Evolutionary conservation across 2,888 invertebrate genomes (phyloP).

Genomic region (Cantharis rustica): DNA sequence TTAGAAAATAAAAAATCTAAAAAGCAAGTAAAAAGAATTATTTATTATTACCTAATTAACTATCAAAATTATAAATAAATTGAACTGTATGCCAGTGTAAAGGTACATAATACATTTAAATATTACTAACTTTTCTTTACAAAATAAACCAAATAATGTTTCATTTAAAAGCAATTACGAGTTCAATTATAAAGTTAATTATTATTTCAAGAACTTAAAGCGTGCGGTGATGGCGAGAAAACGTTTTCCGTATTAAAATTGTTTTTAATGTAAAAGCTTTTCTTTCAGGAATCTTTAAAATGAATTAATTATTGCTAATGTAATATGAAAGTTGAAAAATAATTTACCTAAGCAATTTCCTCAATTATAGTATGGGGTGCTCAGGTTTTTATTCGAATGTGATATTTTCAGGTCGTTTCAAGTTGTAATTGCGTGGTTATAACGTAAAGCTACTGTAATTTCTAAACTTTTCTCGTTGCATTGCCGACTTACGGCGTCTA

Average conservation of each 20-base stretch:
- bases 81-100: neutral
- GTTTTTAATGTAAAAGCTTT: constrained; percentile 41
- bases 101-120: neutral
- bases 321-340: neutral
- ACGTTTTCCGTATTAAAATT: constrained; percentile 7
- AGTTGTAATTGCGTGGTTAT: neutral
- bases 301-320: neutral
- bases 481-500: too few relatives aligned
- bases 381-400: neutral
- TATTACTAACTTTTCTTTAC: neutral
- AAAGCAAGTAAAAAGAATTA: too few relatives aligned
- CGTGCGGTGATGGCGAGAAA: constrained; percentile 2
- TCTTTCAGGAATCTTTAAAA: neutral
- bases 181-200: constrained; percentile 21
- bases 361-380: neutral
- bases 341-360: neutral
- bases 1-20: too few relatives aligned
- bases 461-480: too few relatives aligned
- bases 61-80: neutral
- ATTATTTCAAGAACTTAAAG: constrained; percentile 16
- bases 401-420: neutral
- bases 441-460: neutral
- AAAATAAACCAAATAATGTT: constrained; percentile 3
- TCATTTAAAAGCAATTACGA: constrained; percentile 21
- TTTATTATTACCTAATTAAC: neutral